Evolutionary conservation across 2,113 vertebrate species (phyloP).

Genomic region (Arothron firmamentum): DNA sequence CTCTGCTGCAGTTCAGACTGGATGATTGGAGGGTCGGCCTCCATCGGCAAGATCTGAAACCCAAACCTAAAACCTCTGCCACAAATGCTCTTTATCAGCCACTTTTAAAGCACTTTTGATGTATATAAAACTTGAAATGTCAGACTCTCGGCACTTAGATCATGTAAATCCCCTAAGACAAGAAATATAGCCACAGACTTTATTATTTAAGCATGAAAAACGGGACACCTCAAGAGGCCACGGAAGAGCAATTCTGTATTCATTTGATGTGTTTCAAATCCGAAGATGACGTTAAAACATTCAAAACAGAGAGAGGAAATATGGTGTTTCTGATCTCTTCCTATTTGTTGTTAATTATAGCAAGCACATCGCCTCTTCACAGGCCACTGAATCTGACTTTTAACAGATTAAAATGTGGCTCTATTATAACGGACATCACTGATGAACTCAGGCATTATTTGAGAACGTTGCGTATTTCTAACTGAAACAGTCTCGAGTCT

Average conservation of each 20-base stretch:
- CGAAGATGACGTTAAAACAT: slow-evolving; percentile 5
- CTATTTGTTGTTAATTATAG: too few species aligned
- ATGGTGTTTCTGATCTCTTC: not conserved
- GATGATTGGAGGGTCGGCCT: too few species aligned
- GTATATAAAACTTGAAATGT: slow-evolving; percentile 6
- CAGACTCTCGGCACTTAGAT: slow-evolving; percentile 14
- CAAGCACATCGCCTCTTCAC: too few species aligned
- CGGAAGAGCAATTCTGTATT: slow-evolving; percentile 27
- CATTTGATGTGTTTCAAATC: slow-evolving; percentile 24
- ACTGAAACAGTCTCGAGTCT: too few species aligned
- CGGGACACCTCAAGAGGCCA: slow-evolving; percentile 6
- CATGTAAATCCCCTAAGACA: slow-evolving; percentile 13
- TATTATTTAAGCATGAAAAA: slow-evolving; percentile 21
- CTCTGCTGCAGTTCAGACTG: slow-evolving; percentile 1
- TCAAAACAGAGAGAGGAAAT: slow-evolving; percentile 7
- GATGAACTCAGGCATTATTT: too few species aligned
- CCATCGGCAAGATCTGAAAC: not conserved
- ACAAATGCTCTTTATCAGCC: not conserved
- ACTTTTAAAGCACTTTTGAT: slow-evolving; percentile 15
- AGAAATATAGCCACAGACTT: slow-evolving; percentile 23
- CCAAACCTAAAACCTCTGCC: slow-evolving; percentile 5
- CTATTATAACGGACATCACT: too few species aligned
- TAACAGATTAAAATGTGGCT: too few species aligned
- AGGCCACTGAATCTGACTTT: too few species aligned
- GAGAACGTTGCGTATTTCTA: too few species aligned